phyloP scores from a whole-genome alignment of 2,797 vertebrate species.

The Ctenopoma multispine region DNA sequence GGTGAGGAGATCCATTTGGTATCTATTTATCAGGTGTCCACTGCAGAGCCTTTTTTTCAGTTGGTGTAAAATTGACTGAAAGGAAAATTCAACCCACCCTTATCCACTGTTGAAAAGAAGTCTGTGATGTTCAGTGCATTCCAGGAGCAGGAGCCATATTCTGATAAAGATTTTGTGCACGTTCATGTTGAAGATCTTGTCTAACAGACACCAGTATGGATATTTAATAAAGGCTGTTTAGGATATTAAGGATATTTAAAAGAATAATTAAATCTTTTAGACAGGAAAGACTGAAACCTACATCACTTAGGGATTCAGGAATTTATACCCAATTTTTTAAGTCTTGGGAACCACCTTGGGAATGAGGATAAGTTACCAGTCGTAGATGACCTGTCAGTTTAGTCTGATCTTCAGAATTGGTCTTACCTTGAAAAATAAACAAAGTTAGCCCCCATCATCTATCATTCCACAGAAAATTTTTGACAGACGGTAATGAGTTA shows the following conservation, averaged over 20 bases:
- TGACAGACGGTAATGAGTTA: background rate
- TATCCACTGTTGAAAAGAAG: conserved; percentile 9
- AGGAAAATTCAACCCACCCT: conserved; percentile 41
- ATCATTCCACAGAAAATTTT: background rate
- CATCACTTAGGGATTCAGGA: conserved; percentile 1
- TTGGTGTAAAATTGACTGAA: conserved; percentile 45
- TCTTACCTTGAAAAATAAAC: background rate
- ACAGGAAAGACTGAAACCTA: conserved; percentile 16
- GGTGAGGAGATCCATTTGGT: conserved; percentile 48
- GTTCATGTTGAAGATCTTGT: conserved; percentile 28
- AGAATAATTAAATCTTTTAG: conserved; percentile 30
- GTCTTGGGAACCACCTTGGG: background rate
- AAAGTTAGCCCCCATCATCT: background rate
- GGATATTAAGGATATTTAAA: too few relatives aligned
- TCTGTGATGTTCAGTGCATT: conserved; percentile 37
- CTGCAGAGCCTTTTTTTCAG: conserved; percentile 46
- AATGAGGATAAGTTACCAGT: too few relatives aligned
- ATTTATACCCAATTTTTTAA: conserved; percentile 9
- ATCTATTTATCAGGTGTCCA: conserved; percentile 61
- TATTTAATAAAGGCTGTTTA: too few relatives aligned
- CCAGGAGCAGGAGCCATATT: conserved; percentile 25
- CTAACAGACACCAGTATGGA: background rate
- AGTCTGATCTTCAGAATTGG: background rate
- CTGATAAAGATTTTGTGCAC: background rate
- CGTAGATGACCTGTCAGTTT: too few relatives aligned